Conservation (phyloP, 2,888 invertebrate species). For the Rhamphomyia laevipes region DNA sequence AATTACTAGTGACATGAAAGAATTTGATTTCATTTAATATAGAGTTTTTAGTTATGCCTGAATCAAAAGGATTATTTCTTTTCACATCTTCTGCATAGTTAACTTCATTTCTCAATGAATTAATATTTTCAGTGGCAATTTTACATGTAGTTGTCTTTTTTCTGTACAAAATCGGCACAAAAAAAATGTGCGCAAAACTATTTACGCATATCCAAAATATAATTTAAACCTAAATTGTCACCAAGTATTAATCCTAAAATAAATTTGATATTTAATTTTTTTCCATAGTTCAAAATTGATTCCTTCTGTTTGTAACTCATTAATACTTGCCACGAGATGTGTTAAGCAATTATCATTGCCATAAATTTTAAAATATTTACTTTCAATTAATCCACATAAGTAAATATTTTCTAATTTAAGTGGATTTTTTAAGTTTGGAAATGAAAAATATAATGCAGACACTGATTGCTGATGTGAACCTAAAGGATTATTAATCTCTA, state of each 20-base stretch:
- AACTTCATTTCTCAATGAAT: neutral
- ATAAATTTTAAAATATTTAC: neutral
- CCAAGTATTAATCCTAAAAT: slow-evolving; percentile 4
- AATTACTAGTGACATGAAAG: slow-evolving; percentile 12
- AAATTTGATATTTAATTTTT: neutral
- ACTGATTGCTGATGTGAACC: neutral
- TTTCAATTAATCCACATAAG: neutral
- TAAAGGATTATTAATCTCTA: neutral
- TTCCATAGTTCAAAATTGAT: neutral
- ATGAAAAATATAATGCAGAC: slow-evolving; percentile 1
- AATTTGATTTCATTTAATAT: slow-evolving; percentile 6
- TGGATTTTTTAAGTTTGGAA: slow-evolving; percentile 1
- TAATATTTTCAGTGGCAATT: slow-evolving; percentile 3
- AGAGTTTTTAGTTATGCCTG: slow-evolving; percentile 5
- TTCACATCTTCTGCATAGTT: slow-evolving; percentile 4
- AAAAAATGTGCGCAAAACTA: slow-evolving; percentile 5
- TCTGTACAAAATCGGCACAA: slow-evolving; percentile 9
- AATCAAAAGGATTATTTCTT: neutral
- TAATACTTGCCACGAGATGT: neutral
- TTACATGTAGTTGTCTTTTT: neutral
- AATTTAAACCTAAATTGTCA: slow-evolving; percentile 4
- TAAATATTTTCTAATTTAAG: neutral
- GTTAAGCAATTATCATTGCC: neutral
- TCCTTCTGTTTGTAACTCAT: slow-evolving; percentile 4
- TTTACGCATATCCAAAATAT: slow-evolving; percentile 5